Conservation (phyloP, 37 sponge, comb jelly and placozoan species). For the Ianthella basta region DNA sequence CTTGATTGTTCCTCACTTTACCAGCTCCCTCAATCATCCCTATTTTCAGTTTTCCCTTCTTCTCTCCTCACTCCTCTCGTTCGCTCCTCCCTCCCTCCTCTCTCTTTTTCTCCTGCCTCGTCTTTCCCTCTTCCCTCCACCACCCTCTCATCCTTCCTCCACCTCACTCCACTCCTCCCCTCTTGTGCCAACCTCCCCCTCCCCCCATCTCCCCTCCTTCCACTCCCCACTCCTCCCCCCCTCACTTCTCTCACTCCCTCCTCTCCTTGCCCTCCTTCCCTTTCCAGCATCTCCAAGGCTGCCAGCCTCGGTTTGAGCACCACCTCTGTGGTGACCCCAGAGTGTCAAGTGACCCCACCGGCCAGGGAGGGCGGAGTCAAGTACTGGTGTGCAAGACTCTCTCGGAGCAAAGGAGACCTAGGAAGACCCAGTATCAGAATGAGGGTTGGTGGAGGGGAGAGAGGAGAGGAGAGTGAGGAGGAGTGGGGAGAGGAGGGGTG, state of each 20-base stretch:
- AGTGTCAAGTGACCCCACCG: not conserved
- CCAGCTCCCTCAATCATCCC: too few relatives aligned
- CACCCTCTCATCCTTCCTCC: too few relatives aligned
- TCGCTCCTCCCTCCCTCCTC: too few relatives aligned
- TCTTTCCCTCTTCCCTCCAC: too few relatives aligned
- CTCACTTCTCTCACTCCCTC: not conserved
- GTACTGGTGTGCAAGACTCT: slow-evolving; percentile 23
- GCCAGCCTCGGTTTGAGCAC: slow-evolving; percentile 32
- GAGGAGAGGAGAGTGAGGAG: too few relatives aligned
- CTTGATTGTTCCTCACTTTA: too few relatives aligned
- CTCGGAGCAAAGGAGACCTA: not conserved
- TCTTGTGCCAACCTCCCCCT: not conserved
- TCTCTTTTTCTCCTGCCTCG: too few relatives aligned
- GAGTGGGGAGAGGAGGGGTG: too few relatives aligned
- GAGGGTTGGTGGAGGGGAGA: not conserved
- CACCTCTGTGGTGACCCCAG: not conserved
- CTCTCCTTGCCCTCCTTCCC: not conserved
- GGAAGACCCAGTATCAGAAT: not conserved
- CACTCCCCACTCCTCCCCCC: too few relatives aligned
- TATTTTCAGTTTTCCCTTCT: too few relatives aligned
- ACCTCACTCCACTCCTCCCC: too few relatives aligned
- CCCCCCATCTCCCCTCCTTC: not conserved
- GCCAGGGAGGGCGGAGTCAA: not conserved
- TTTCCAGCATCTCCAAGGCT: slow-evolving; percentile 31
- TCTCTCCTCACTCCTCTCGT: too few relatives aligned